Conservation (phyloP, 2,797 vertebrate species). For the Danionella dracula region DNA sequence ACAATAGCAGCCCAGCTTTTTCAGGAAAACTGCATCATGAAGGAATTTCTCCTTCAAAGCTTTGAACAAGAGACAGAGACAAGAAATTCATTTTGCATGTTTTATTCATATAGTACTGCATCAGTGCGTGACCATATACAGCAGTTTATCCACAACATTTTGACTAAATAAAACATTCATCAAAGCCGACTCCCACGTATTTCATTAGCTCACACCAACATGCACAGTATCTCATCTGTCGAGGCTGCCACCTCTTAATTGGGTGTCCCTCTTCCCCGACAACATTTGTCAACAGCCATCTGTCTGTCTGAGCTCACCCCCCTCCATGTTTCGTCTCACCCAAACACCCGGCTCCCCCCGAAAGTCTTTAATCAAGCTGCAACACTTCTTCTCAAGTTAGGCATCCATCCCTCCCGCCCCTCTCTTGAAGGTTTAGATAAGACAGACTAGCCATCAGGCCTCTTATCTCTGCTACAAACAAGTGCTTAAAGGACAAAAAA, state of each 20-base stretch:
- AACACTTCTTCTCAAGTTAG: slow-evolving; percentile 54
- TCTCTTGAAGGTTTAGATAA: slow-evolving; percentile 27
- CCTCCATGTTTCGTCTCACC: slow-evolving; percentile 13
- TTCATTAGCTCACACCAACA: slow-evolving; percentile 41
- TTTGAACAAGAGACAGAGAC: slow-evolving; percentile 32
- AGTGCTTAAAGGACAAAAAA: slow-evolving; percentile 60
- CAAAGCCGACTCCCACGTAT: slow-evolving; percentile 24
- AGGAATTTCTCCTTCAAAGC: slow-evolving; percentile 54
- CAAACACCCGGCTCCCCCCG: slow-evolving; percentile 13
- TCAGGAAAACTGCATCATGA: slow-evolving; percentile 62
- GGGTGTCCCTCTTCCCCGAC: slow-evolving; percentile 52
- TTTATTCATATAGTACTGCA: slow-evolving; percentile 64
- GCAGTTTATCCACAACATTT: slow-evolving; percentile 7
- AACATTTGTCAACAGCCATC: slow-evolving; percentile 75
- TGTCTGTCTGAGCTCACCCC: slow-evolving; percentile 59
- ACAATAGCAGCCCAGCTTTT: slow-evolving; percentile 50
- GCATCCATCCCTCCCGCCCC: slow-evolving; percentile 13
- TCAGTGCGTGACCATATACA: slow-evolving; percentile 27
- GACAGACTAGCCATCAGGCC: slow-evolving; percentile 40
- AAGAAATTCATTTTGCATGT: slow-evolving; percentile 36
- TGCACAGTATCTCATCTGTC: slow-evolving; percentile 43
- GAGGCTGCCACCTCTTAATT: slow-evolving; percentile 69
- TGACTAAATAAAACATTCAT: slow-evolving; percentile 23
- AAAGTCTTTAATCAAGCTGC: slow-evolving; percentile 63
- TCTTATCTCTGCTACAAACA: slow-evolving; percentile 45